phyloP scores from a whole-genome alignment of 2,888 invertebrate species.

The Drosophila helvetica region DNA sequence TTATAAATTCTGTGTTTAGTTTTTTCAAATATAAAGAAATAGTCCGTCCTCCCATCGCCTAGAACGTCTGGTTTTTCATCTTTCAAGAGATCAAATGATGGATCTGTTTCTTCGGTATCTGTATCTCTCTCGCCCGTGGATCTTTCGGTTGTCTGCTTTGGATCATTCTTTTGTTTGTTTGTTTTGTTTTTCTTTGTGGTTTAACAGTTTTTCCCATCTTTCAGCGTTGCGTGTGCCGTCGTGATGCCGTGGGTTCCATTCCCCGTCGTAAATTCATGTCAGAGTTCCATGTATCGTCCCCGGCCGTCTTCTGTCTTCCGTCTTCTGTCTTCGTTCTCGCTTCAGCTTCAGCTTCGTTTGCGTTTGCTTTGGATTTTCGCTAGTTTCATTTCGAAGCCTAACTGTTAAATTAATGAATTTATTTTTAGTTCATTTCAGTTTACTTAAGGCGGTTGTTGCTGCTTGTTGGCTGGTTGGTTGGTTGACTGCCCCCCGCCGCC shows the following conservation, averaged over 20 bases:
- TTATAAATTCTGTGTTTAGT: too few species aligned
- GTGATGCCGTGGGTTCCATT: not conserved
- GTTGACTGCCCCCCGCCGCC: slow-evolving; percentile 23
- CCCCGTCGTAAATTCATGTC: slow-evolving; percentile 35
- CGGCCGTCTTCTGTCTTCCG: not conserved
- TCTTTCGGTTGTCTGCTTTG: not conserved
- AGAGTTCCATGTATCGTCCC: slow-evolving; percentile 26
- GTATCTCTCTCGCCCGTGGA: not conserved
- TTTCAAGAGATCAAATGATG: not conserved
- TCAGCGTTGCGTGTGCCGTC: not conserved
- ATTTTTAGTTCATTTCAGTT: slow-evolving; percentile 54
- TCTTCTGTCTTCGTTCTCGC: slow-evolving; percentile 1
- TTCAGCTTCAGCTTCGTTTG: slow-evolving; percentile 13
- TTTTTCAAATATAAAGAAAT: too few species aligned
- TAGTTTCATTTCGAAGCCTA: slow-evolving; percentile 55
- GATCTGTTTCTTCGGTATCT: not conserved
- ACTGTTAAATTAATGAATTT: slow-evolving; percentile 66
- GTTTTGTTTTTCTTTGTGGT: not conserved
- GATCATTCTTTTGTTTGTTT: not conserved
- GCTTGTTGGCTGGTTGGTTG: slow-evolving; percentile 3
- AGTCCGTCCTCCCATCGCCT: too few species aligned
- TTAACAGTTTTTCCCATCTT: slow-evolving; percentile 1
- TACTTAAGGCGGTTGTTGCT: slow-evolving; percentile 38
- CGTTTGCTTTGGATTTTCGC: slow-evolving; percentile 28
- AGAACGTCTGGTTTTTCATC: not conserved